A percentile compares a stretch with the other conserved stretches of the same genome.
phyloP scores from a whole-genome alignment of 2,888 invertebrate species.

The Apotomis turbidana region DNA sequence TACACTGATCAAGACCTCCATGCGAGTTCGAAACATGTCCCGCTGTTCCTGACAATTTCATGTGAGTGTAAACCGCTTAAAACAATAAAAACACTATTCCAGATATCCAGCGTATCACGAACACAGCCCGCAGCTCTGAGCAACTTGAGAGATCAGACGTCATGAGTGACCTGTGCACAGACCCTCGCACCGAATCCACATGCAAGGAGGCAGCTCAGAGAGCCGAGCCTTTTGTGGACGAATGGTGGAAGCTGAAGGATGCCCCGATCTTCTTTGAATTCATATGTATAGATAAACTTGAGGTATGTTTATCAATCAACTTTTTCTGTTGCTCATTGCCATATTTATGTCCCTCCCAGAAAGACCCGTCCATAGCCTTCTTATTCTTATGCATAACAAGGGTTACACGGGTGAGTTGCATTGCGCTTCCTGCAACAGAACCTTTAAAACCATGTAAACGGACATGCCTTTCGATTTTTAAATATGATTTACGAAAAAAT shows the following conservation, averaged over 20 bases:
- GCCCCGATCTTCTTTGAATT: constrained; percentile 1
- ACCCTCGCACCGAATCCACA: constrained; percentile 8
- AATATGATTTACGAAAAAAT: too few species aligned
- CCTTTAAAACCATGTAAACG: too few species aligned
- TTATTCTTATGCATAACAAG: too few species aligned
- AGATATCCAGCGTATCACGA: background rate
- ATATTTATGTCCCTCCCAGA: too few species aligned
- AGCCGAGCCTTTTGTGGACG: background rate
- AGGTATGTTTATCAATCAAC: background rate
- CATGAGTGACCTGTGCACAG: background rate
- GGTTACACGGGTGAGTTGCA: too few species aligned
- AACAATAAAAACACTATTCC: background rate
- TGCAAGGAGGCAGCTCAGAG: background rate
- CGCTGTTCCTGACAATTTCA: too few species aligned
- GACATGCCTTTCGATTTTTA: too few species aligned
- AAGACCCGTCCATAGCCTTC: background rate
- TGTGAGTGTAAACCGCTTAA: too few species aligned
- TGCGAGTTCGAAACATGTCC: too few species aligned
- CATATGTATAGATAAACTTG: constrained; percentile 22
- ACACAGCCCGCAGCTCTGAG: background rate
- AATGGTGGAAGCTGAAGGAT: constrained; percentile 9
- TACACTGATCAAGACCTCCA: too few species aligned
- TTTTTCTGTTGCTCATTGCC: too few species aligned
- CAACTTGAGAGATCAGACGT: background rate
- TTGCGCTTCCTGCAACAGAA: too few species aligned